A percentile compares a stretch with the other conserved stretches of the same genome.
These are phyloP conservation scores for Tethya wilhelma DNA, from an alignment of 37 sponge, comb jelly and placozoan species.

Conservation along the genomic window DNA sequence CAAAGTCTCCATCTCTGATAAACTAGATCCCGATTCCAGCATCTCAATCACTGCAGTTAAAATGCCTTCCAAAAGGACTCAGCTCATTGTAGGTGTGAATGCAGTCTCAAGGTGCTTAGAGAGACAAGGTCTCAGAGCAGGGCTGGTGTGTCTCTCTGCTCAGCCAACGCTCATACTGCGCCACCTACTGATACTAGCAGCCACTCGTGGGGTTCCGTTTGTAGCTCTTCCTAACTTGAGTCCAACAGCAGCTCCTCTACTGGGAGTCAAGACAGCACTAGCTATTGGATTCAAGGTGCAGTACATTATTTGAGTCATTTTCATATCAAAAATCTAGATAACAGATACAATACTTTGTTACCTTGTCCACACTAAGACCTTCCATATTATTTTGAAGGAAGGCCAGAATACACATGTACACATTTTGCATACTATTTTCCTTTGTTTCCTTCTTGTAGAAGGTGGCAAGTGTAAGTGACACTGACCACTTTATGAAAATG, in stretches of 20 bases:
- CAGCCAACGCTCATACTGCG: constrained; percentile 36
- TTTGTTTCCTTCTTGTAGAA: neutral
- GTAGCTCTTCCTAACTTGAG: constrained; percentile 54
- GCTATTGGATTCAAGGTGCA: constrained; percentile 71
- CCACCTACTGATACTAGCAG: constrained; percentile 62
- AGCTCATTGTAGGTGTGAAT: constrained; percentile 66
- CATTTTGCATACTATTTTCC: neutral
- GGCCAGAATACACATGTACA: neutral
- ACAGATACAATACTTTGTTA: too few species aligned
- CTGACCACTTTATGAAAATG: constrained; percentile 34
- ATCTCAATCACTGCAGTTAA: neutral
- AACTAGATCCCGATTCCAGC: neutral
- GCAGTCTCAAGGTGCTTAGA: constrained; percentile 58
- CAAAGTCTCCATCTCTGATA: neutral
- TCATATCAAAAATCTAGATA: neutral
- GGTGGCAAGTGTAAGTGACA: neutral
- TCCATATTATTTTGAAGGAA: neutral
- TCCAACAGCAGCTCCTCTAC: constrained; percentile 11
- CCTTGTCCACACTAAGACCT: too few species aligned
- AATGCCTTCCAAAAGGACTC: constrained; percentile 35
- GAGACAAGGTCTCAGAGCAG: constrained; percentile 48
- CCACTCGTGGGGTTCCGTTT: constrained; percentile 50
- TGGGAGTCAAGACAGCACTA: constrained; percentile 63
- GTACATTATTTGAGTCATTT: neutral
- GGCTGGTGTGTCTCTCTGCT: constrained; percentile 65